Conservation (phyloP, 2,888 invertebrate species). For the Amblyjoppa proteus region DNA sequence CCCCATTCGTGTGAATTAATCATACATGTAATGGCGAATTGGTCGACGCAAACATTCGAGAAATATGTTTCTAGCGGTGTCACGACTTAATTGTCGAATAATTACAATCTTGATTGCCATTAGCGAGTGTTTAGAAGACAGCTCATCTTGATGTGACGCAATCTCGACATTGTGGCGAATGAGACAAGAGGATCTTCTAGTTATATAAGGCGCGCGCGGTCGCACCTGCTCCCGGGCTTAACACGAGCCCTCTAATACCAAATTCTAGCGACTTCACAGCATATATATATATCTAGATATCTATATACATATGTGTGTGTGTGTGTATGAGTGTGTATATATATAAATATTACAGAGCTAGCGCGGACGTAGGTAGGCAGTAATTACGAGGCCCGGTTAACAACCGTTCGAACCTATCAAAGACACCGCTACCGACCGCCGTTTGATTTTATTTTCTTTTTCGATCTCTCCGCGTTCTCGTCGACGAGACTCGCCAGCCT, state of each 20-base stretch:
- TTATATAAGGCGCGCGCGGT: slow-evolving; percentile 30
- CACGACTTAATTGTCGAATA: slow-evolving; percentile 7
- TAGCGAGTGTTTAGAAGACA: not conserved
- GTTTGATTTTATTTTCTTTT: slow-evolving; percentile 36
- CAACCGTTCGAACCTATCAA: slow-evolving; percentile 57
- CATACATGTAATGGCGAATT: not conserved
- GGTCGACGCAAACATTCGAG: not conserved
- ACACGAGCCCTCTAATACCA: slow-evolving; percentile 52
- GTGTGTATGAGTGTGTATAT: too few species aligned
- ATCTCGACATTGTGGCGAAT: slow-evolving; percentile 22
- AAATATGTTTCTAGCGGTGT: not conserved
- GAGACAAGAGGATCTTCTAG: slow-evolving; percentile 13
- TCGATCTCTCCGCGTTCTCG: slow-evolving; percentile 22
- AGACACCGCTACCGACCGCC: slow-evolving; percentile 60
- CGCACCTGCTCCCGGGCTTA: slow-evolving; percentile 58
- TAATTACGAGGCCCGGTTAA: slow-evolving; percentile 62
- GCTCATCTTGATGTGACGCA: slow-evolving; percentile 3
- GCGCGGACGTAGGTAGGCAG: slow-evolving; percentile 27
- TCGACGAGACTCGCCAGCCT: not conserved
- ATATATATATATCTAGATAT: not conserved
- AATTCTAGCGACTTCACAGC: slow-evolving; percentile 40
- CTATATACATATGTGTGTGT: too few species aligned
- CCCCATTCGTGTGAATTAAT: not conserved
- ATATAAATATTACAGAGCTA: slow-evolving; percentile 30
- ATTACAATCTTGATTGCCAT: slow-evolving; percentile 10